phyloP scores from a whole-genome alignment of 2,113 vertebrate genomes.

The Stigmatopora nigra region DNA sequence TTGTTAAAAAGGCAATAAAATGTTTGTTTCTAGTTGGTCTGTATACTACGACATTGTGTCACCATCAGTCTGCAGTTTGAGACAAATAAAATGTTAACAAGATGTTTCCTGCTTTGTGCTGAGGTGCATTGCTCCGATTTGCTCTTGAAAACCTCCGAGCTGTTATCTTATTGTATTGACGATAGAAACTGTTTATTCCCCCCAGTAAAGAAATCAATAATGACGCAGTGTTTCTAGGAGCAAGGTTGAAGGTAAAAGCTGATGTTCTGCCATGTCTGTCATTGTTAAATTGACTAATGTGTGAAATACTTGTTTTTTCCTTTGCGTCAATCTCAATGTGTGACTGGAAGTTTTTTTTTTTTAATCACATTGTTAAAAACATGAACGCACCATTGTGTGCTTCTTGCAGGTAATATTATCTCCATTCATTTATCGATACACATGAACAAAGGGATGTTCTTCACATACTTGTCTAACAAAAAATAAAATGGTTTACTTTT shows the following conservation, averaged over 20 bases:
- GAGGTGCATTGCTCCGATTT: constrained; percentile 23
- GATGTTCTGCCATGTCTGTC: constrained; percentile 32
- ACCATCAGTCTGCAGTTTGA: constrained; percentile 65
- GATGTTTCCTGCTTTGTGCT: constrained; percentile 55
- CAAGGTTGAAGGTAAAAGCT: constrained; percentile 49
- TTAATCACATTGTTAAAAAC: constrained; percentile 51
- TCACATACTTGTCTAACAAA: neutral
- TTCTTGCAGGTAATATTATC: constrained; percentile 9
- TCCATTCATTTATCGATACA: neutral
- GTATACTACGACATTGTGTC: constrained; percentile 27
- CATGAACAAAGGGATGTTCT: neutral
- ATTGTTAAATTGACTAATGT: constrained; percentile 15
- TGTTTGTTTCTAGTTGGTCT: no score
- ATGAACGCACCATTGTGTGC: constrained; percentile 15
- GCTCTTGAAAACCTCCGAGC: constrained; percentile 63
- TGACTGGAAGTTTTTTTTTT: neutral
- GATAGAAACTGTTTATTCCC: constrained; percentile 58
- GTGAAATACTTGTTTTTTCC: constrained; percentile 17
- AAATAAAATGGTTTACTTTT: neutral
- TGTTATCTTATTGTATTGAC: constrained; percentile 82
- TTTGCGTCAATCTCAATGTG: constrained; percentile 15
- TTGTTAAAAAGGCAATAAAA: no score
- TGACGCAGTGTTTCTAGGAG: constrained; percentile 44
- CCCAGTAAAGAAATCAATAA: constrained; percentile 78
- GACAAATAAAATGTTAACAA: constrained; percentile 58